Percentiles rank a stretch among this genome's conserved stretches.
These are phyloP conservation scores for Alcis repandata DNA, from an alignment of 2,888 invertebrate species.

Conservation along the genomic window DNA sequence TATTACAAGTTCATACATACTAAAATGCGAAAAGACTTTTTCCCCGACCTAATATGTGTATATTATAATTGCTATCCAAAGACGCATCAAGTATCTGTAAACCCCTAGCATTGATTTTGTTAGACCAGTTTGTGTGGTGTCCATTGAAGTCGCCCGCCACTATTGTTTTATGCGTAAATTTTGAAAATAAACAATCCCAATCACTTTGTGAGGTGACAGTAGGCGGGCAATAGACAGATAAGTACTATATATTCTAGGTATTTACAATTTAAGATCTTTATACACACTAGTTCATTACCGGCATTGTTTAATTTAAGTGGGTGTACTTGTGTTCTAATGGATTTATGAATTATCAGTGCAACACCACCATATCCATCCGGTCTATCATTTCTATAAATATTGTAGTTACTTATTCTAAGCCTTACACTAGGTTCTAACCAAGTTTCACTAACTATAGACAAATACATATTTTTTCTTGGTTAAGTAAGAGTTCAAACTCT, in stretches of 20 bases:
- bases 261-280: slow-evolving; percentile 25
- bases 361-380: not conserved
- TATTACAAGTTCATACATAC: too few relatives aligned
- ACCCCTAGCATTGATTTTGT: slow-evolving; percentile 29
- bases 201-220: slow-evolving; percentile 33
- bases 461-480: slow-evolving; percentile 42
- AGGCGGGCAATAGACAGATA: slow-evolving; percentile 43
- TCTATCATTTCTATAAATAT: not conserved
- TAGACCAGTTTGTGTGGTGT: slow-evolving; percentile 37
- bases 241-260: slow-evolving; percentile 18
- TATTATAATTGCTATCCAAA: slow-evolving; percentile 33
- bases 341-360: not conserved
- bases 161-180: slow-evolving; percentile 35
- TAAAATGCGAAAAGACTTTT: too few relatives aligned
- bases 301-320: slow-evolving; percentile 20
- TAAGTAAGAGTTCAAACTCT: slow-evolving; percentile 38
- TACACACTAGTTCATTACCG: slow-evolving; percentile 37
- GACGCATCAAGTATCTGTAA: slow-evolving; percentile 1
- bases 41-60: too few relatives aligned
- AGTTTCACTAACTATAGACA: slow-evolving; percentile 35
- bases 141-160: too few relatives aligned
- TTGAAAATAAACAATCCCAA: slow-evolving; percentile 43
- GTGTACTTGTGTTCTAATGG: slow-evolving; percentile 1
- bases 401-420: not conserved
- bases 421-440: not conserved